Percentiles rank a stretch among this genome's conserved stretches.
These are phyloP conservation scores for Planiliza haematocheilus DNA, from an alignment of 2,113 vertebrate species.

Conservation along the genomic window DNA sequence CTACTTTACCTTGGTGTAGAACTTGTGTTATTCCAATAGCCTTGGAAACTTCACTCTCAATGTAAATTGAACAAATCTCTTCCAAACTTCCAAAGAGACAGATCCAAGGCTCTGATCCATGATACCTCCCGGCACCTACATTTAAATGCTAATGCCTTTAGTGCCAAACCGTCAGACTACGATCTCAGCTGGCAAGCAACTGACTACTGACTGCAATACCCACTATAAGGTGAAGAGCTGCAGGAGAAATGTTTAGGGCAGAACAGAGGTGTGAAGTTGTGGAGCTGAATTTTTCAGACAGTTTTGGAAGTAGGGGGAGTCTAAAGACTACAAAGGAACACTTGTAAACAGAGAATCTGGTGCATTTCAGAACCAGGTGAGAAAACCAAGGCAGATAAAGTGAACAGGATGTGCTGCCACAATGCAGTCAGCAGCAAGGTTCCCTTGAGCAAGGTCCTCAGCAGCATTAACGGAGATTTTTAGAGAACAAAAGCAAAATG, in stretches of 20 bases:
- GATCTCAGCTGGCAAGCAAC: conserved; percentile 52
- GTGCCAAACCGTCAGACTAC: conserved; percentile 38
- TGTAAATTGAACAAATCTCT: conserved; percentile 47
- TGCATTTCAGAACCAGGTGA: neutral
- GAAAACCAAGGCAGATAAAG: conserved; percentile 15
- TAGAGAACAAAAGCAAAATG: neutral
- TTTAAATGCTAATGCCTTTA: conserved; percentile 75
- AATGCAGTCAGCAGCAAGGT: conserved; percentile 12
- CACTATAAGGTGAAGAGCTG: conserved; percentile 15
- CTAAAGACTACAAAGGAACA: conserved; percentile 34
- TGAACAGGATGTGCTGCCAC: conserved; percentile 22
- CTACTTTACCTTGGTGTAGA: neutral
- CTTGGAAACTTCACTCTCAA: conserved; percentile 16
- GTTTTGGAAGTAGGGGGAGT: conserved; percentile 5
- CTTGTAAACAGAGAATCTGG: conserved; percentile 1
- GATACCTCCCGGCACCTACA: conserved; percentile 61
- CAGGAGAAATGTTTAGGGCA: conserved; percentile 15
- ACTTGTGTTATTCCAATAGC: conserved; percentile 10
- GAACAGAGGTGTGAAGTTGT: conserved; percentile 22
- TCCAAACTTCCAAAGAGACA: conserved; percentile 47
- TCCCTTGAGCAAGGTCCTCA: conserved; percentile 37
- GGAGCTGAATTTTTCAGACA: conserved; percentile 17
- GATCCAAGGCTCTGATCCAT: conserved; percentile 64
- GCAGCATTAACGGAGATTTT: conserved; percentile 5
- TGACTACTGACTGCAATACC: conserved; percentile 27